Evolutionary conservation across 2,888 invertebrate genomes (phyloP), one percentile per base, ranked within the genome.

Genomic region (Lasioglossum malachurum): DNA sequence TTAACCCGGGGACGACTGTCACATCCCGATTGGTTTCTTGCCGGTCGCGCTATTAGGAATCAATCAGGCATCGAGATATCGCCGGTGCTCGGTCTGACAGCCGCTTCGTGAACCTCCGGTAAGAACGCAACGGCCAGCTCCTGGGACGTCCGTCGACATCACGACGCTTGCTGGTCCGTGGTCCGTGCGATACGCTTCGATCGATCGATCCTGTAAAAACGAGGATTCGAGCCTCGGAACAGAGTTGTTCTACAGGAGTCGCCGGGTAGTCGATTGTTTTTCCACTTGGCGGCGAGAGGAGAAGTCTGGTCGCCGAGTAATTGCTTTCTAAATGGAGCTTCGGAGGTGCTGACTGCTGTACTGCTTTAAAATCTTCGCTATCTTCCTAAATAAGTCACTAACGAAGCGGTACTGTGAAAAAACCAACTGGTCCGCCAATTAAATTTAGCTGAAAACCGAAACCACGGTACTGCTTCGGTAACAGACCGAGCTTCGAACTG

Each of bases 21-120:
- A 90, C 91, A 87, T 87, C 83, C 49, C 85, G 91, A 91, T 90
- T 80, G 89, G 84, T 90, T 90, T 87, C 88, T 91, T 91, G 83
- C 67, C 69, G 60, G 60, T 75, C 86, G 87, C 81, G 86, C 91
- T 90, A 91, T 91, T 91, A 91, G 87, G 85, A 91, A 89, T 89
- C 91, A 87, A 91, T 91, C 90, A 83, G 82, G 86, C 75, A 73
- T 38, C 76, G 67, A 75, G 78, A 53, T 67, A 49, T 78, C 78
- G 64, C 72, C 79, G 74, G 69, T 64, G 81, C 73, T 35, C 71
- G 60, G 60, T 46, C 75, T 82, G 91, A 89, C 91, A 85, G 89
- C 72, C 75, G 84, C 49, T n/a, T 78, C 80, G 73, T 74, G 79
- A 80, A 82, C 75, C 75, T 83, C 78, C 78, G 44, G 78, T 78